A percentile compares a stretch with the other conserved stretches of the same genome.
These are phyloP conservation scores for Paraplagusia blochii DNA, from an alignment of 2,113 vertebrate species.

Conservation along the genomic window DNA sequence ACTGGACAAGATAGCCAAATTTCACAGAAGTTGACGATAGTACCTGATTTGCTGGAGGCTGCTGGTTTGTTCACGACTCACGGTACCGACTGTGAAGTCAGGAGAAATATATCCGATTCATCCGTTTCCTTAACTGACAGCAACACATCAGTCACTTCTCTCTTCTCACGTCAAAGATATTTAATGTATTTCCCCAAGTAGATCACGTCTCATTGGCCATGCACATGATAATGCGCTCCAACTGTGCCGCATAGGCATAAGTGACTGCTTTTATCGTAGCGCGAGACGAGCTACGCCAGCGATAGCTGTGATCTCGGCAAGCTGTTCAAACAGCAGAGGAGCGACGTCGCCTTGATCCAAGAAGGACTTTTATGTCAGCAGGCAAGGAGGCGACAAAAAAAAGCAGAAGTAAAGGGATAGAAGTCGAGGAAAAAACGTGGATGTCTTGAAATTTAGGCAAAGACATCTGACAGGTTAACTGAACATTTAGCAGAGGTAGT, in stretches of 20 bases:
- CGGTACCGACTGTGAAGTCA: not conserved
- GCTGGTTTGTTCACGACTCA: not conserved
- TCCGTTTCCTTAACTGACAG: constrained; percentile 1
- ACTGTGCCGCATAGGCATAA: constrained; percentile 33
- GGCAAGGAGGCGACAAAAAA: constrained; percentile 51
- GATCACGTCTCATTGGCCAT: constrained; percentile 17
- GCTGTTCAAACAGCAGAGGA: constrained; percentile 49
- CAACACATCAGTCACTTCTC: not conserved
- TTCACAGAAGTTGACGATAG: constrained; percentile 21
- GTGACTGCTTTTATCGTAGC: constrained; percentile 54
- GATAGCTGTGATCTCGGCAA: constrained; percentile 63
- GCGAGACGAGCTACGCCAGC: constrained; percentile 44
- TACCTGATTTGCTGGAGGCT: too few species aligned
- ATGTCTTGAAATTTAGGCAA: constrained; percentile 76
- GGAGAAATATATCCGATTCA: constrained; percentile 2
- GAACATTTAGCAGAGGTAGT: constrained; percentile 72
- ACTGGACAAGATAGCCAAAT: constrained; percentile 31
- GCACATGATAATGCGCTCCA: constrained; percentile 10
- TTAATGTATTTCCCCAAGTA: constrained; percentile 23
- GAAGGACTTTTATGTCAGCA: constrained; percentile 71
- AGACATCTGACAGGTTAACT: constrained; percentile 85
- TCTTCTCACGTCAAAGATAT: constrained; percentile 1
- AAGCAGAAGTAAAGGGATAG: constrained; percentile 42
- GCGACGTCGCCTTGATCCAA: constrained; percentile 54
- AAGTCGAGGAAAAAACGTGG: constrained; percentile 82